Evolutionary conservation across 2,113 vertebrate genomes (phyloP).

Genomic region (Sisor rabdophorus): DNA sequence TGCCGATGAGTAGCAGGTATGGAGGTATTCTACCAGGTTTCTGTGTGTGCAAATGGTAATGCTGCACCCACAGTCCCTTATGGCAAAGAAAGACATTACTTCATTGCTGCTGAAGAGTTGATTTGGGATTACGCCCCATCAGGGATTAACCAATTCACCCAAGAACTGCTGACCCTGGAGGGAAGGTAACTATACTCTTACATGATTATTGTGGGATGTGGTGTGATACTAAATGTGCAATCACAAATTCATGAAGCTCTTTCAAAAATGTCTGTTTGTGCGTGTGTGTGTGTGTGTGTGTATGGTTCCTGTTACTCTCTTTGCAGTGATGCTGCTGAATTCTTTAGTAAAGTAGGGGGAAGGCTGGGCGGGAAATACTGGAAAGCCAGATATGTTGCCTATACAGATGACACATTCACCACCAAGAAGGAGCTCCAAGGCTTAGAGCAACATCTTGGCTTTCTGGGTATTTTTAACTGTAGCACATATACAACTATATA

Average conservation of each 20-base stretch:
- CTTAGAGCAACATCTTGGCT: slow-evolving; percentile 75
- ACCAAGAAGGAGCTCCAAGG: slow-evolving; percentile 52
- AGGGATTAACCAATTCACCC: not conserved
- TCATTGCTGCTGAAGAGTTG: slow-evolving; percentile 3
- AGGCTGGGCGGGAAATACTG: slow-evolving; percentile 82
- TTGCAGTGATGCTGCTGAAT: slow-evolving; percentile 62
- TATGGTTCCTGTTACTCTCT: not conserved
- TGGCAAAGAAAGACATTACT: slow-evolving; percentile 6
- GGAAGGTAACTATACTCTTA: not conserved
- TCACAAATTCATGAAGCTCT: not conserved
- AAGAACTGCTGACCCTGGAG: not conserved
- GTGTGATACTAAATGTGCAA: not conserved
- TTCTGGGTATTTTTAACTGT: slow-evolving; percentile 80
- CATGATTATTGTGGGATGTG: no score
- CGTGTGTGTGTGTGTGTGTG: not conserved
- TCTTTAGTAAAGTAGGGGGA: slow-evolving; percentile 75
- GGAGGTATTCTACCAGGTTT: slow-evolving; percentile 22
- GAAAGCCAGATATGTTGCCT: slow-evolving; percentile 81
- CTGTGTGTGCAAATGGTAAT: not conserved
- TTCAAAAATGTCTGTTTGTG: not conserved
- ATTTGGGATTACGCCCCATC: slow-evolving; percentile 14
- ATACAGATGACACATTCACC: slow-evolving; percentile 78
- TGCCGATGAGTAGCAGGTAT: slow-evolving; percentile 19
- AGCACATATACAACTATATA: no score
- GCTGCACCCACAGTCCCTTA: not conserved